phyloP scores from a whole-genome alignment of 2,797 vertebrate genomes.

The Poecilia gillii region DNA sequence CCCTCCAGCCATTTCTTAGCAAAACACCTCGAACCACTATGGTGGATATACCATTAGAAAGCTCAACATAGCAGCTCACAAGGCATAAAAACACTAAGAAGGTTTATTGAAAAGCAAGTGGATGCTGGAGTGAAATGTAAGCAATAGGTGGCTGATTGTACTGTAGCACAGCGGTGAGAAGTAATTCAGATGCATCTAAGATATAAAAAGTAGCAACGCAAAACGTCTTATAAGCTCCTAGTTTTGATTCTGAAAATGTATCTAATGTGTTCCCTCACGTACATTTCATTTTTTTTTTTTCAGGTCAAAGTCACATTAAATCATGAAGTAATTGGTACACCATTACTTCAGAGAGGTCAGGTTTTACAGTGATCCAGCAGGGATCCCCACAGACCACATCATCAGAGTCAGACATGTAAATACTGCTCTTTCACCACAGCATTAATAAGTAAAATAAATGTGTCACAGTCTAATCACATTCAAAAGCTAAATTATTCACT shows the following conservation, averaged over 20 bases:
- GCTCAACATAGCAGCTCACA: conserved; percentile 13
- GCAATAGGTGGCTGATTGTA: conserved; percentile 14
- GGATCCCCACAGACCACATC: conserved; percentile 6
- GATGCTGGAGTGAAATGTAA: conserved; percentile 14
- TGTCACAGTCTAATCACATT: conserved; percentile 19
- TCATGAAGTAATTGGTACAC: conserved; percentile 1
- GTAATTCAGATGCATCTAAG: conserved; percentile 44
- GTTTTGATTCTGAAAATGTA: conserved; percentile 26
- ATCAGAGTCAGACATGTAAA: conserved; percentile 13
- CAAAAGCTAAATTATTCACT: conserved; percentile 13
- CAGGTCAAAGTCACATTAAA: conserved; percentile 24
- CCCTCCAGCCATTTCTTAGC: conserved; percentile 15
- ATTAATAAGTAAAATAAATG: conserved; percentile 31
- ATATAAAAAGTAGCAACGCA: conserved; percentile 37
- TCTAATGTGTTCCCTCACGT: conserved; percentile 22
- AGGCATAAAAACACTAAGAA: conserved; percentile 10
- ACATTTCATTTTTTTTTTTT: conserved; percentile 8
- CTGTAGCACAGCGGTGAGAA: conserved; percentile 24
- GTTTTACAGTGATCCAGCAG: conserved; percentile 6
- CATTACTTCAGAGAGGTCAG: not conserved
- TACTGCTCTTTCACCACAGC: conserved; percentile 13
- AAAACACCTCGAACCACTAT: conserved; percentile 25
- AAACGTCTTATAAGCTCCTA: conserved; percentile 36
- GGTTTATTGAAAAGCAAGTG: conserved; percentile 20
- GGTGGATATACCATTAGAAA: conserved; percentile 7